Base-by-base conservation (phyloP, 2,113 vertebrate species). In the Etheostoma spectabile region DNA sequence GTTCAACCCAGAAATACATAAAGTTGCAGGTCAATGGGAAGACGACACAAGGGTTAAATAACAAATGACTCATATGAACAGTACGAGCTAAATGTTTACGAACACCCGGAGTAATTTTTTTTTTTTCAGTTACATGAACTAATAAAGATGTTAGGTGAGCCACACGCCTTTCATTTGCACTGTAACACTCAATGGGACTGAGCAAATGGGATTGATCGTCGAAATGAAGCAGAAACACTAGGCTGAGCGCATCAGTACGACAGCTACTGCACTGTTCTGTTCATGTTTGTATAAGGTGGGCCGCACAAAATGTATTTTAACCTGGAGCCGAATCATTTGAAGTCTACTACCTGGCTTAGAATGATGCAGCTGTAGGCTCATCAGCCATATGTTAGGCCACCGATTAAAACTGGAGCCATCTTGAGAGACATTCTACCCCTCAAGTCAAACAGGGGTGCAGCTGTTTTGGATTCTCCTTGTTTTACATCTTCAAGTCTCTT, bases 301-400 rank as follows among this genome's bases (percentile, higher is more conserved):
- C 38, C 27, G 74, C 56, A 79, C 21, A 73, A 80, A 62, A 73
- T 68, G 12, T 70, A 51, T 74, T 82, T 79, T 49, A 88, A 82
- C 76, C 76, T 75, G 35, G 35, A 90, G 88, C 80, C 53, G 83
- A 86, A 79, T 84, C 73, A 83, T 72, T 81, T 73, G 60, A 52
- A 77, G 80, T 66, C 62, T 76, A 82, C 79, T 74, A 86, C 72
- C 79, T 87, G 84, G 80, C 82, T 71, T 83, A 80, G 71, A 85
- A 80, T 75, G 65, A 88, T 30, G 56, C 75, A 52, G 76, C 88
- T 88, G 67, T 72, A 57, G 80, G 86, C 85, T 91, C 69, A 88
- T 83, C 84, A 70, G 77, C 88, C 91, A 92, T 91, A 92, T 93
- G 90, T 83, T 87, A 76, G 53, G 60, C 79, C 27, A 65, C 70